A percentile compares a stretch with the other conserved stretches of the same genome.
Evolutionary conservation across 2,797 vertebrate species (phyloP).

Genomic region (Myripristis murdjan): DNA sequence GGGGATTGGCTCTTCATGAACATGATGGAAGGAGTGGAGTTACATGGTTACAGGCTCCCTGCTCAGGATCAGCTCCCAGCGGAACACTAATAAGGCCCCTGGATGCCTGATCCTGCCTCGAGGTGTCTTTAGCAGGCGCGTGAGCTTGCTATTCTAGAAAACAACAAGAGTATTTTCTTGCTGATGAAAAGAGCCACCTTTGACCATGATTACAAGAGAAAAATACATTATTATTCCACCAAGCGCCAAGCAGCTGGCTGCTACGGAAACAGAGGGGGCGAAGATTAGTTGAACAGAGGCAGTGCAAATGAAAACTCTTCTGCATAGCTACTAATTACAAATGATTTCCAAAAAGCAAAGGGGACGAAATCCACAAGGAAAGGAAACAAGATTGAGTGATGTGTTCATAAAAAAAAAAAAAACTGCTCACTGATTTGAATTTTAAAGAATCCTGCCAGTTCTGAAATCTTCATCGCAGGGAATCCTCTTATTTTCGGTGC

Average conservation of each 20-base stretch:
- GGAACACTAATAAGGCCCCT: constrained; percentile 35
- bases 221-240: neutral
- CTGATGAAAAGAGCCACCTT: neutral
- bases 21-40: constrained; percentile 59
- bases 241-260: neutral
- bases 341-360: no score
- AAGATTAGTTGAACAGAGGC: neutral
- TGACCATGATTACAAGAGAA: neutral
- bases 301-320: no score
- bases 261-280: neutral
- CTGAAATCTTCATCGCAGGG: no score
- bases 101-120: neutral
- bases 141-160: constrained; percentile 24
- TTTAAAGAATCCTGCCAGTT: no score
- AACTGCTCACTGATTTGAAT: no score
- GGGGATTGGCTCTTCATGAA: constrained; percentile 54
- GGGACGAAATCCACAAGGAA: no score
- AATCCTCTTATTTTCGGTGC: neutral
- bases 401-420: no score
- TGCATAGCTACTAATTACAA: no score
- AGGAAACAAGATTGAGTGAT: no score
- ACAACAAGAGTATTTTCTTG: neutral
- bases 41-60: constrained; percentile 38
- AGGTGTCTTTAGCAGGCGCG: constrained; percentile 14
- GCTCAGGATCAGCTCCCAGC: constrained; percentile 37